Evolutionary conservation across 2,888 invertebrate genomes (phyloP).

Genomic region (Tribolium freemani): DNA sequence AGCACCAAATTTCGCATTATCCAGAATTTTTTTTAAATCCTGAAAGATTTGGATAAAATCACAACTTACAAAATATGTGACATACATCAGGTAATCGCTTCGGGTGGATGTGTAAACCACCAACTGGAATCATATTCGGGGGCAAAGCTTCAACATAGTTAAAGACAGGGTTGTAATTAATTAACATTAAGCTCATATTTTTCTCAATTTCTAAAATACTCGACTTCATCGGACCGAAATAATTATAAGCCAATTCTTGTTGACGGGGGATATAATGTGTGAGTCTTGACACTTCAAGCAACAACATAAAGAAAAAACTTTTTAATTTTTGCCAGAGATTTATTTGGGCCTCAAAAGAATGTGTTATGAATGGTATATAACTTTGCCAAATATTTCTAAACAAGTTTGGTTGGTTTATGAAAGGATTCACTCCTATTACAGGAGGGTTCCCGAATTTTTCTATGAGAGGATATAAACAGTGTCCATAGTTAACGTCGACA

Average conservation of each 20-base stretch:
- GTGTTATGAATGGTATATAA: conserved; percentile 15
- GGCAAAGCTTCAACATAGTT: conserved; percentile 32
- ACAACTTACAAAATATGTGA: background rate
- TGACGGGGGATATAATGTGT: conserved; percentile 6
- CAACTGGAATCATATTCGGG: conserved; percentile 30
- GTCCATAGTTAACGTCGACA: background rate
- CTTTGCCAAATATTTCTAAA: conserved; percentile 33
- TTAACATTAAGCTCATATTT: conserved; percentile 20
- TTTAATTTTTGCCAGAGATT: conserved; percentile 17
- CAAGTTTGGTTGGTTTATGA: conserved; percentile 23
- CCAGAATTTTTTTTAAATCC: conserved; percentile 32
- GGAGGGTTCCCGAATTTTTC: conserved; percentile 35
- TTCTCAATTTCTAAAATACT: conserved; percentile 13
- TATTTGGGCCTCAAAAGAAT: conserved; percentile 12
- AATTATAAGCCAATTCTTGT: background rate
- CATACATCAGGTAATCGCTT: conserved; percentile 17
- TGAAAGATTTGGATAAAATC: background rate
- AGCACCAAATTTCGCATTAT: conserved; percentile 21
- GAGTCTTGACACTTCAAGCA: conserved; percentile 3
- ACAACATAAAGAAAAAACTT: background rate
- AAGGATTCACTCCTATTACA: conserved; percentile 22
- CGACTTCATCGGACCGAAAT: conserved; percentile 15
- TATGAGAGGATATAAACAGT: conserved; percentile 24
- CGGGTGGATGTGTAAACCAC: conserved; percentile 30
- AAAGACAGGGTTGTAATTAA: conserved; percentile 23